Conservation (phyloP, 2,113 vertebrate genomes). For the Oreochromis tanganicae region DNA sequence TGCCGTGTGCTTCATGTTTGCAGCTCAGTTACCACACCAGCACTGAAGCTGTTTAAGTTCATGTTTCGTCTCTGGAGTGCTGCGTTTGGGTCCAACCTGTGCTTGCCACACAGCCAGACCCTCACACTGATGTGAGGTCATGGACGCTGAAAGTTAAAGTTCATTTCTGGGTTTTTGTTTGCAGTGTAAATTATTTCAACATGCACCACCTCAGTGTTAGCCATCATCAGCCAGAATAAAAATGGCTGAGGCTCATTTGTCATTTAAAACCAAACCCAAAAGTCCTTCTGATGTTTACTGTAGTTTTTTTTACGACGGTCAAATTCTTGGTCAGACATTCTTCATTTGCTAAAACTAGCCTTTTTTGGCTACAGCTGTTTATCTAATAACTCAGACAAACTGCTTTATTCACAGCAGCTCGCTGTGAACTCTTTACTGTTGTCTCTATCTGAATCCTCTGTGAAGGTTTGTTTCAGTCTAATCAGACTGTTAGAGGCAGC, state of each 20-base stretch:
- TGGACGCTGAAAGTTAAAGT: neutral
- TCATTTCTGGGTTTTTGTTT: neutral
- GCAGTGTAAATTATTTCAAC: accelerated
- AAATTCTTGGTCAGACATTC: neutral
- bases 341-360: accelerated
- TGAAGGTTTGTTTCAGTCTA: neutral
- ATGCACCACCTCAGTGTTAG: neutral
- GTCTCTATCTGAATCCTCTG: neutral
- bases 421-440: neutral
- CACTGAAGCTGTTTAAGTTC: neutral
- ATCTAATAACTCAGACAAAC: neutral
- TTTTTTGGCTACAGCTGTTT: neutral
- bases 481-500: accelerated
- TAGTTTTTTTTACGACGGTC: neutral
- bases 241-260: neutral
- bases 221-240: neutral
- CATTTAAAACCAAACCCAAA: neutral
- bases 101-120: neutral
- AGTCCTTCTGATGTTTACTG: neutral
- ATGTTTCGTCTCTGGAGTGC: neutral
- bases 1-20: neutral
- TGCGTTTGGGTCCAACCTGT: neutral
- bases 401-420: neutral
- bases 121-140: neutral
- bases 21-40: neutral